These are phyloP conservation scores for Copsychus sechellarum DNA, from an alignment of 2,113 vertebrate genomes.

Conservation along the genomic window DNA sequence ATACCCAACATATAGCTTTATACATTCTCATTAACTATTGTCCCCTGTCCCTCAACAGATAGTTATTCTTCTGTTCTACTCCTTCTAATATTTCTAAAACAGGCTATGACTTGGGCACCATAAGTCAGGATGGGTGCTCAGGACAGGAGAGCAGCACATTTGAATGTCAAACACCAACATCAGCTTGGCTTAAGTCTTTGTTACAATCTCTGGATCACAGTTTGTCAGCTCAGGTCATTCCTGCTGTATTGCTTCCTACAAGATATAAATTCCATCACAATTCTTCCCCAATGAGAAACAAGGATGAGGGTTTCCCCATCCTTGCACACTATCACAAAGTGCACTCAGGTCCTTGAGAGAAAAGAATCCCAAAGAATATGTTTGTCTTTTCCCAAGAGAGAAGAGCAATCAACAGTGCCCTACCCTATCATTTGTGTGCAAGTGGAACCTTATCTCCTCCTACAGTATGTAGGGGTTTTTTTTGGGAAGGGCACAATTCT, in stretches of 20 bases:
- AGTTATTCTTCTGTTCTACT: background rate
- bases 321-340: background rate
- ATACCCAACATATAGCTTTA: background rate
- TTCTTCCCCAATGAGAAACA: background rate
- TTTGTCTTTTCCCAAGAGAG: background rate
- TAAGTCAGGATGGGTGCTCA: background rate
- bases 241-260: background rate
- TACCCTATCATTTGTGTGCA: background rate
- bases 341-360: background rate
- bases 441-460: background rate
- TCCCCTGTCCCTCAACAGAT: background rate
- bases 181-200: background rate
- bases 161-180: background rate
- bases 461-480: background rate
- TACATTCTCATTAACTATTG: background rate
- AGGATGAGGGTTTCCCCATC: background rate
- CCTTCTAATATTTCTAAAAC: background rate
- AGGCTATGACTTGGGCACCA: background rate
- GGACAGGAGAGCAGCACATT: background rate
- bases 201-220: background rate
- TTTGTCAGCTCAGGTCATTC: background rate
- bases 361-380: background rate
- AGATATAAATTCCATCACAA: background rate
- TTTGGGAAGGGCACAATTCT: background rate
- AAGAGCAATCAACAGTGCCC: background rate